phyloP scores from a whole-genome alignment of 2,888 invertebrate species.

The Sminthurinus aureus region DNA sequence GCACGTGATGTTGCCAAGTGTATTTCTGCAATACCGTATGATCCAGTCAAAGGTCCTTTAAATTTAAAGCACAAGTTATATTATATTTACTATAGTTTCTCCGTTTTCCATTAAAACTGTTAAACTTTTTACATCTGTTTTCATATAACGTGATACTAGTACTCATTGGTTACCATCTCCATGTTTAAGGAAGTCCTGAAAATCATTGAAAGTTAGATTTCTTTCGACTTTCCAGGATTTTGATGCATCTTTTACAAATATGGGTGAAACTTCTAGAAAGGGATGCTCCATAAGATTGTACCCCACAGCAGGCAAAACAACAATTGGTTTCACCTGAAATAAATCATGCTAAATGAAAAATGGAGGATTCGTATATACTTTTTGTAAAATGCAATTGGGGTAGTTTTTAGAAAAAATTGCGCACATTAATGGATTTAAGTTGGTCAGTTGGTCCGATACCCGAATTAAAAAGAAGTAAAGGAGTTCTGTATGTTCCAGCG shows the following conservation, averaged over 20 bases:
- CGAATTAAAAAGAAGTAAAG: constrained; percentile 15
- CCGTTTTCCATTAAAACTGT: not conserved
- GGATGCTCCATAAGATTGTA: constrained; percentile 17
- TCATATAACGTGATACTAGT: not conserved
- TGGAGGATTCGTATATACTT: no score
- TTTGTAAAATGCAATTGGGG: not conserved
- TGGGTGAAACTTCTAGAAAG: not conserved
- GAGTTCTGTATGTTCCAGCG: not conserved
- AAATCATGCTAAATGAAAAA: no score
- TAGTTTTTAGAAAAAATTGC: not conserved
- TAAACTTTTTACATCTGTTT: not conserved
- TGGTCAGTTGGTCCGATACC: constrained; percentile 17
- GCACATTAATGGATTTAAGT: not conserved
- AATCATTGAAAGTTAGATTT: constrained; percentile 17
- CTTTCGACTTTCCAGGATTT: constrained; percentile 8
- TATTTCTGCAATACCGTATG: no score
- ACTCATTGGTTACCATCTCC: constrained; percentile 13
- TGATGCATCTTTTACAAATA: constrained; percentile 1
- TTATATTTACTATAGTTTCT: not conserved
- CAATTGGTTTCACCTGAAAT: not conserved
- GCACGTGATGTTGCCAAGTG: no score
- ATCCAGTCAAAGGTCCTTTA: constrained; percentile 3
- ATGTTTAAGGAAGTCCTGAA: not conserved
- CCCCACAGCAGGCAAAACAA: not conserved
- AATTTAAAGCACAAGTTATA: not conserved